Evolutionary conservation across 2,113 vertebrate genomes (phyloP).

Genomic region (Burhinus bistriatus): DNA sequence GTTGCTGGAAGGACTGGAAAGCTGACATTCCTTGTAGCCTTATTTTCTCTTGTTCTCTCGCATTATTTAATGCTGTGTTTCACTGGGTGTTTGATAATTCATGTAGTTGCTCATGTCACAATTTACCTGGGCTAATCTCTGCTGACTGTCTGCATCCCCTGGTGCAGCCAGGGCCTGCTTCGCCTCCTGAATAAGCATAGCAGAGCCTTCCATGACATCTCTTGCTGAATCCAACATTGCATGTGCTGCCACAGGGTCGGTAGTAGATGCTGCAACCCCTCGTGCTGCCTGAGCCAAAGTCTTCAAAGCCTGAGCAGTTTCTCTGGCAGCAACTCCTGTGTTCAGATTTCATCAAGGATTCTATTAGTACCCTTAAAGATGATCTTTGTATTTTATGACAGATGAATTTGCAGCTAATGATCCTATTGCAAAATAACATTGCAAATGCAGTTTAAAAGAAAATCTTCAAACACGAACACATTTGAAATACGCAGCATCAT

Average conservation of each 20-base stretch:
- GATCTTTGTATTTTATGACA: background rate
- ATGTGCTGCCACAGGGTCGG: conserved; percentile 83
- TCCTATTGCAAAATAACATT: background rate
- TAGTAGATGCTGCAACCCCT: conserved; percentile 92
- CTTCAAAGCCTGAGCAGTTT: conserved; percentile 94
- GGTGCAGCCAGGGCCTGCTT: conserved; percentile 93
- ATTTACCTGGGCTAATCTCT: conserved; percentile 94
- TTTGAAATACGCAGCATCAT: background rate
- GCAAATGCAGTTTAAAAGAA: background rate
- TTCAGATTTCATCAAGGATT: background rate
- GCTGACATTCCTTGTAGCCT: background rate
- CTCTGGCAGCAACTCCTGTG: conserved; percentile 92
- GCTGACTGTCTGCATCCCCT: conserved; percentile 94
- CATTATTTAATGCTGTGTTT: background rate
- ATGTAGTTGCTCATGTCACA: background rate
- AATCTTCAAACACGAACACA: background rate
- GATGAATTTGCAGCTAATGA: background rate
- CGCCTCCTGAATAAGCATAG: conserved; percentile 95
- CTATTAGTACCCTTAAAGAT: background rate
- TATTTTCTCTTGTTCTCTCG: background rate
- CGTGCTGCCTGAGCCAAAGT: conserved; percentile 93
- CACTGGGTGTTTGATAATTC: background rate
- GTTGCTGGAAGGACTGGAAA: background rate
- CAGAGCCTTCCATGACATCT: conserved; percentile 97
- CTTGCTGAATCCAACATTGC: conserved; percentile 95